Base-by-base conservation (phyloP, 2,888 invertebrate species). In the Eumacrocentrus americanus region DNA sequence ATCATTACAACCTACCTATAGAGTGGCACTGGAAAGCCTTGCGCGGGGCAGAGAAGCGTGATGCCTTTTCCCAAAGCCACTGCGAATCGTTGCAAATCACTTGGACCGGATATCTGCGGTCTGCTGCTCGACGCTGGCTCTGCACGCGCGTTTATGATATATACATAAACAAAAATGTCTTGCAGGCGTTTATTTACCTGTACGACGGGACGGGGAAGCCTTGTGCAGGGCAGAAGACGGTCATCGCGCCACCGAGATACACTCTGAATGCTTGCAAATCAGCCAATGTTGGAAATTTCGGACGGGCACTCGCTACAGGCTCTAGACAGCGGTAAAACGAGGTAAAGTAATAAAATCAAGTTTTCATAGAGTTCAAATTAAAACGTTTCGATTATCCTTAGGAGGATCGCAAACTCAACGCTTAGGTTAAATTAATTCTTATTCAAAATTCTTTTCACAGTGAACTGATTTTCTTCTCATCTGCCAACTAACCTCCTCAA, bases 271-370 rank as follows among this genome's bases (percentile, higher is more conserved):
- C 72, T 67, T 81, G 81, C 35, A 74, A 81, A 61, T 82, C 79
- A 58, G 79, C 83, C 66, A 84, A 81, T 69, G 87, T 83, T 64
- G 86, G 84, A 70, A 88, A 86, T 82, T 87, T 87, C 53, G 87
- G 87, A 59, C 84, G 83, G 38, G 87, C 84, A 72, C 84, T 85
- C 63, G 85, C 86, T 61, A 87, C 83, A 6, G 87, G 88, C 77
- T 86, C 82, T 85, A 79, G 44, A 72, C 68, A 35, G 18, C 37
- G 9, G 44, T 29, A 59, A 23, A 9, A 46, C 14, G 48, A n/a
- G 12, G 16, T 5, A 22, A 37, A 38, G 40, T 12, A 29, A n/a
- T n/a, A n/a, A n/a, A n/a, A n/a, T n/a, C n/a, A n/a, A n/a, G n/a
- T n/a, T n/a, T n/a, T n/a, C n/a, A n/a, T n/a, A n/a, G n/a, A n/a